Evolutionary conservation across 2,888 invertebrate species (phyloP).

Genomic region (Zaprionus bogoriensis): DNA sequence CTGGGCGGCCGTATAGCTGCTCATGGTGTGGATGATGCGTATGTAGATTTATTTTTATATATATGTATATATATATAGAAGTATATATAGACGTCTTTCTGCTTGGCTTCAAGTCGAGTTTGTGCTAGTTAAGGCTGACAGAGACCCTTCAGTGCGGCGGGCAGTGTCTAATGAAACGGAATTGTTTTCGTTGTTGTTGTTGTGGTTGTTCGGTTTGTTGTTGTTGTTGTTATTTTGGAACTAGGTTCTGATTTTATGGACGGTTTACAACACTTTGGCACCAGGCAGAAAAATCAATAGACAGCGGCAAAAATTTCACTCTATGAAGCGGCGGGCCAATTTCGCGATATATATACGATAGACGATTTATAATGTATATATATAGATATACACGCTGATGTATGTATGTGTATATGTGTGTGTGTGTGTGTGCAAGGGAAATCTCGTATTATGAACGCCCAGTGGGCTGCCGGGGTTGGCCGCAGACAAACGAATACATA

Average conservation of each 20-base stretch:
- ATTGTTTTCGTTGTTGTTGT: constrained; percentile 43
- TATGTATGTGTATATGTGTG: constrained; percentile 8
- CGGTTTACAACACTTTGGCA: constrained; percentile 71
- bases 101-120: constrained; percentile 6
- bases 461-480: constrained; percentile 56
- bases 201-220: constrained; percentile 11
- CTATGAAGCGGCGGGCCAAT: constrained; percentile 34
- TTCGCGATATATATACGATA: constrained; percentile 29
- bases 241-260: constrained; percentile 64
- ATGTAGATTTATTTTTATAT: constrained; percentile 15
- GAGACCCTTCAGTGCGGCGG: constrained; percentile 37
- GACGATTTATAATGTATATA: constrained; percentile 39
- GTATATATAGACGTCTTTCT: constrained; percentile 15
- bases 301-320: constrained; percentile 36
- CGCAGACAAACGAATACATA: constrained; percentile 74
- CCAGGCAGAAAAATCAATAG: constrained; percentile 61
- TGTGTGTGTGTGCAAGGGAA: constrained; percentile 21
- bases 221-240: constrained; percentile 45
- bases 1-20: constrained; percentile 72
- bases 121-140: constrained; percentile 65
- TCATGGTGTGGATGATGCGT: constrained; percentile 53
- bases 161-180: constrained; percentile 68
- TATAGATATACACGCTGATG: background rate
- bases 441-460: constrained; percentile 50
- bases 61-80: constrained; percentile 21